Base-by-base conservation (phyloP, 2,113 vertebrate species). In the Alectura lathami region DNA sequence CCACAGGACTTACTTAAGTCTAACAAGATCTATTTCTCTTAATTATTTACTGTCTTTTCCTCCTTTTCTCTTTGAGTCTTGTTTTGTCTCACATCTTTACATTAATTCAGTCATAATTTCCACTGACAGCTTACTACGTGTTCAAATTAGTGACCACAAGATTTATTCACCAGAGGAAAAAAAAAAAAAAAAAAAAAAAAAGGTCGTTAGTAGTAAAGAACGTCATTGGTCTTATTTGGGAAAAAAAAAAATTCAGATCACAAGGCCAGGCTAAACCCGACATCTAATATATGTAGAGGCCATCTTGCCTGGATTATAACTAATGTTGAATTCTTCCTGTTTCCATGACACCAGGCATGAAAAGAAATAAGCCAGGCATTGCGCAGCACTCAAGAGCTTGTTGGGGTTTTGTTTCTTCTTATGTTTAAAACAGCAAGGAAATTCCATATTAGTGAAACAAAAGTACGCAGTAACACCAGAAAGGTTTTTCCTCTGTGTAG, bases 261-360 rank as follows among this genome's bases (percentile, higher is more conserved):
- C 62, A 85, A 82, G 89, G 13, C 40, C 42, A 87, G 62, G 77
- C 22, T 92, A 89, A 89, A 79, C 13, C 16, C 47, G 82, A 27
- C 22, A n/a, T 70, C 40, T 38, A 81, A 34, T 60, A 29, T 63
- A 73, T 70, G 54, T 56, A 88, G 53, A 91, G 74, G 62, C 60
- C 53, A 60, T 73, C 89, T 87, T 89, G 74, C 36, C 77, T 76
- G 36, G 48, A 89, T 87, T 92, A 83, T 57, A 94, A 93, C 73
- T 95, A 85, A 84, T 92, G 89, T 92, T 85, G 30, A 91, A 83
- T 95, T 94, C 74, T 69, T 92, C 53, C 45, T 67, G 96, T 96
- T 96, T 91, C 94, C 78, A 96, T 95, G 95, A 89, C 81, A 94
- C 86, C 74, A 83, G 16, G 20, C 32, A 89, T 29, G 50, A 87